Evolutionary conservation across 1,140 invertebrate species (phyloP).

Genomic region (Drosophila parvula): DNA sequence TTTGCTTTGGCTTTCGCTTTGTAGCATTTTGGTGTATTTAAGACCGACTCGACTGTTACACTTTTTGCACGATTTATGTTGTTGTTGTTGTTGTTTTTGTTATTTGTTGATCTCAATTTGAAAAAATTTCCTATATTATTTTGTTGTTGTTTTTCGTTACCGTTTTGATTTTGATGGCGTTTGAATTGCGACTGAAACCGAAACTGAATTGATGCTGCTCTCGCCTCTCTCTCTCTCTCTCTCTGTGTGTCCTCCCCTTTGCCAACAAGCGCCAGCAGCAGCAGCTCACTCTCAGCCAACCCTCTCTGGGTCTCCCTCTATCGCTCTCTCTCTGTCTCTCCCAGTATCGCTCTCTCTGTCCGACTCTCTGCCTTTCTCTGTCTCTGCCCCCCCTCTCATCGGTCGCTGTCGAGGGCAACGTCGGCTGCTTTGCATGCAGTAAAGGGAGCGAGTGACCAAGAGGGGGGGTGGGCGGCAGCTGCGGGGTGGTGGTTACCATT

Average conservation of each 20-base stretch:
- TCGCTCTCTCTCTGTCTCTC: neutral
- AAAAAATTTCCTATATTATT: conserved; percentile 22
- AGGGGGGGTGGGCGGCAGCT: neutral
- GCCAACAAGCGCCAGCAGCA: neutral
- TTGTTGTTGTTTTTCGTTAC: conserved; percentile 66
- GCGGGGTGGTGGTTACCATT: conserved; percentile 29
- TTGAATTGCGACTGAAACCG: conserved; percentile 81
- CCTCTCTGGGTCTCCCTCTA: conserved; percentile 8
- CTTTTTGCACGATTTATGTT: conserved; percentile 5
- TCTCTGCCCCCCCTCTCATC: conserved; percentile 1
- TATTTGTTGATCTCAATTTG: conserved; percentile 47
- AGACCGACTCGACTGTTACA: neutral
- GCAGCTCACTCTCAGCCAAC: conserved; percentile 30
- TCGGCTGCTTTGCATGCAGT: conserved; percentile 41
- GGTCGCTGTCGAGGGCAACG: conserved; percentile 11
- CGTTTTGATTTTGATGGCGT: conserved; percentile 82
- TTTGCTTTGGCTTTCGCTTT: conserved; percentile 1
- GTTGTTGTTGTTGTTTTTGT: conserved; percentile 1
- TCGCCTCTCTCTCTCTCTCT: conserved; percentile 13
- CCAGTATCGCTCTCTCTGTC: neutral
- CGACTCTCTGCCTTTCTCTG: conserved; percentile 10
- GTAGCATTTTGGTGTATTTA: neutral
- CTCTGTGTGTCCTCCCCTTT: neutral
- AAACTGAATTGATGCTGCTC: conserved; percentile 69
- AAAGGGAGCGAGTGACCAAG: conserved; percentile 9